Percentiles rank a stretch among this genome's conserved stretches.
phyloP scores from a whole-genome alignment of 2,797 vertebrate species.

The Spinus pinus region DNA sequence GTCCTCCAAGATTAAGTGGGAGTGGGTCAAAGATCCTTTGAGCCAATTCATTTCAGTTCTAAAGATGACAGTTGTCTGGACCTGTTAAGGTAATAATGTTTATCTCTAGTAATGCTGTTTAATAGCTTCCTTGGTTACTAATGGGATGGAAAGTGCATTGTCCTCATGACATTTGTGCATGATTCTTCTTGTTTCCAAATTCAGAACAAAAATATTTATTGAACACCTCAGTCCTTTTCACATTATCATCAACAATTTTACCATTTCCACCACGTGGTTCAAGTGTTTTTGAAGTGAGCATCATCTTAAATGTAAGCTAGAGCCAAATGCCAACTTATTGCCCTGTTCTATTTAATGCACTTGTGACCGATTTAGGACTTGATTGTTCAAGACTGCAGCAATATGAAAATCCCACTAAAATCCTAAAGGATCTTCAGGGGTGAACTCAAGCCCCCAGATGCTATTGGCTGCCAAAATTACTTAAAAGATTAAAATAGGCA shows the following conservation, averaged over 20 bases:
- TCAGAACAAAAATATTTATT: constrained; percentile 43
- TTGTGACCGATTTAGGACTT: not conserved
- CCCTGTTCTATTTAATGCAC: not conserved
- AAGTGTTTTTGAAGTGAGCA: not conserved
- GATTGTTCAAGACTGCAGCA: not conserved
- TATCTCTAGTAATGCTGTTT: constrained; percentile 44
- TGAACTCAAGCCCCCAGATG: not conserved
- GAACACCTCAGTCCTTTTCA: not conserved
- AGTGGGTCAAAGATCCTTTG: not conserved
- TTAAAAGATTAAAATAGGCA: constrained; percentile 10
- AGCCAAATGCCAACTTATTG: constrained; percentile 3
- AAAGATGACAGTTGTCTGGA: not conserved
- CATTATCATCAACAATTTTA: not conserved
- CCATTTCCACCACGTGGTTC: not conserved
- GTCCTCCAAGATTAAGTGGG: not conserved
- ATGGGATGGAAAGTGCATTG: constrained; percentile 34
- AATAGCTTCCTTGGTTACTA: constrained; percentile 55
- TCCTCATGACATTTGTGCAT: not conserved
- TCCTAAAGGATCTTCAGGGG: not conserved
- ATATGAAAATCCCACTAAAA: not conserved
- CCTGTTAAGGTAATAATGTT: constrained; percentile 37
- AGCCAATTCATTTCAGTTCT: not conserved
- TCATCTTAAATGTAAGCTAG: not conserved
- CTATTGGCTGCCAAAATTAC: not conserved
- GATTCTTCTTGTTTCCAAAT: constrained; percentile 20